Conservation (phyloP, 2,888 invertebrate genomes). For the Criorhina ranunculi region DNA sequence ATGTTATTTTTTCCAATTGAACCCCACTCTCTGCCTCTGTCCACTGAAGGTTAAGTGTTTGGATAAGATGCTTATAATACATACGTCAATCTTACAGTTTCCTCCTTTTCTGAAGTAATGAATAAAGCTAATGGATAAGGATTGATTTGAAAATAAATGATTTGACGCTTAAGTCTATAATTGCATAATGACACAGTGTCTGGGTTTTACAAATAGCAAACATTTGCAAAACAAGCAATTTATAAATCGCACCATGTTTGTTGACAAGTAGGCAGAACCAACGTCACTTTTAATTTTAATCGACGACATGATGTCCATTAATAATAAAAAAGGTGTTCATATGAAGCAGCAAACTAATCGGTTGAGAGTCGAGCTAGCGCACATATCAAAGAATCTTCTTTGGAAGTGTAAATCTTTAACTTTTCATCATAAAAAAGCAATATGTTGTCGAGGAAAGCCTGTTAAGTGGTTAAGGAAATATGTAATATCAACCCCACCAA, state of each 20-base stretch:
- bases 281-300: neutral
- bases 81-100: conserved; percentile 23
- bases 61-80: conserved; percentile 13
- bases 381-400: too few relatives aligned
- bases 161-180: conserved; percentile 15
- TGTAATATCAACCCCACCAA: too few relatives aligned
- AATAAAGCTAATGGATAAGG: conserved; percentile 12
- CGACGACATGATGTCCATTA: too few relatives aligned
- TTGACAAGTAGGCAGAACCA: neutral
- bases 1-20: neutral
- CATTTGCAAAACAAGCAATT: conserved; percentile 34
- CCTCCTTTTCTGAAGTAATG: conserved; percentile 1
- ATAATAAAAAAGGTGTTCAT: too few relatives aligned
- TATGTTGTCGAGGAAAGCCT: too few relatives aligned
- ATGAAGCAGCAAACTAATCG: too few relatives aligned
- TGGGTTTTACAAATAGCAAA: conserved; percentile 13
- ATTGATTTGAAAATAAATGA: conserved; percentile 11
- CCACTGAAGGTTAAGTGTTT: conserved; percentile 32
- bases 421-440: too few relatives aligned
- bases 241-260: conserved; percentile 4
- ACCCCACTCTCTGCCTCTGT: neutral
- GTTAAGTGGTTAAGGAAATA: too few relatives aligned
- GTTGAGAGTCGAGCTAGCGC: too few relatives aligned
- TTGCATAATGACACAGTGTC: conserved; percentile 35
- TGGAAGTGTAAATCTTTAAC: too few relatives aligned